These are phyloP conservation scores for Pelobates fuscus DNA, from an alignment of 2,113 vertebrate species.

Conservation along the genomic window DNA sequence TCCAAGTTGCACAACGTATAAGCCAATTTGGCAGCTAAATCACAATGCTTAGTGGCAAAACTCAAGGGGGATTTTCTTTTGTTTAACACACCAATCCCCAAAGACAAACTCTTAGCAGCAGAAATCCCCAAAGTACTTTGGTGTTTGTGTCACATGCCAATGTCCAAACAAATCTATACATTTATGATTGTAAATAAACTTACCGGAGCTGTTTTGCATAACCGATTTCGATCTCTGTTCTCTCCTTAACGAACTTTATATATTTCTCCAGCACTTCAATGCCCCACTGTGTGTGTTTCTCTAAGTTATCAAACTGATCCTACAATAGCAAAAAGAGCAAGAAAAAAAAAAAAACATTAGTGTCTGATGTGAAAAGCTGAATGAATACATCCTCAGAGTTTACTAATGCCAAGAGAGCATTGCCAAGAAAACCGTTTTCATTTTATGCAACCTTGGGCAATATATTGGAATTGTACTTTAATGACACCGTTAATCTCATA, in stretches of 20 bases:
- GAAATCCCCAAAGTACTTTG: no score
- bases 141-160: no score
- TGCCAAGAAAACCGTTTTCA: neutral
- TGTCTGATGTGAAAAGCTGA: neutral
- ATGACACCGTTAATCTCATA: neutral
- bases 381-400: slow-evolving; percentile 3
- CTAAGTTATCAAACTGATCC: slow-evolving; percentile 97
- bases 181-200: slow-evolving; percentile 57
- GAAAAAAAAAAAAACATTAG: slow-evolving; percentile 11
- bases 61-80: no score
- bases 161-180: no score
- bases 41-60: no score
- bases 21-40: no score
- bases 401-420: neutral
- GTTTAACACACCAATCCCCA: no score
- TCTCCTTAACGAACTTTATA: slow-evolving; percentile 95
- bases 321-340: slow-evolving; percentile 61
- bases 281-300: slow-evolving; percentile 94
- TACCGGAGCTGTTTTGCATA: slow-evolving; percentile 99
- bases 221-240: slow-evolving; percentile 91
- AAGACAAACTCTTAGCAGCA: no score
- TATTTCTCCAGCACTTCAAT: slow-evolving; percentile 93
- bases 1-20: no score
- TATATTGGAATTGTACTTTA: neutral
- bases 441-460: neutral